A percentile compares a stretch with the other conserved stretches of the same genome.
These are phyloP conservation scores for Erpobdella octoculata DNA, from an alignment of 2,888 invertebrate genomes.

Conservation along the genomic window DNA sequence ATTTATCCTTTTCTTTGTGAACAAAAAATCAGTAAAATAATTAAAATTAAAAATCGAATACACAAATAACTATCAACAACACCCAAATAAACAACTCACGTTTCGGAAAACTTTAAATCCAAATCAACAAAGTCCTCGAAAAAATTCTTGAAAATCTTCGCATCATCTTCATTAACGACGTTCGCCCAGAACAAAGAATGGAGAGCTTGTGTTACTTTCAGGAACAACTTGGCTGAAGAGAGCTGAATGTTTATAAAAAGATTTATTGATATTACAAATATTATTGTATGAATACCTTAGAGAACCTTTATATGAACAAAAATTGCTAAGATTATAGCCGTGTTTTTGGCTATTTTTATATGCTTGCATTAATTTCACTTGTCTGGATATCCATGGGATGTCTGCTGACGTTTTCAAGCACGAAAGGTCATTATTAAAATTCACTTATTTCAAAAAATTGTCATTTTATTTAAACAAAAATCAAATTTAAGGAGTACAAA, in stretches of 20 bases:
- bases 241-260: not conserved
- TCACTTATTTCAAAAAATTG: too few relatives aligned
- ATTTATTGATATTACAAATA: too few relatives aligned
- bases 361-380: too few relatives aligned
- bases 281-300: too few relatives aligned
- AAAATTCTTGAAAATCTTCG: not conserved
- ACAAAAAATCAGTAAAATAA: not conserved
- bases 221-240: not conserved
- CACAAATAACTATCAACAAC: not conserved
- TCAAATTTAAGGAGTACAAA: too few relatives aligned
- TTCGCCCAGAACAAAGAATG: constrained; percentile 3
- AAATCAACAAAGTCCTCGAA: not conserved
- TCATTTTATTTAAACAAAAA: too few relatives aligned
- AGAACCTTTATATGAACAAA: too few relatives aligned
- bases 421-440: too few relatives aligned
- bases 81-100: not conserved
- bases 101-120: constrained; percentile 13
- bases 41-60: not conserved
- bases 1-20: not conserved
- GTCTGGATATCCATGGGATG: too few relatives aligned
- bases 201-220: not conserved
- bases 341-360: too few relatives aligned
- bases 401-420: too few relatives aligned
- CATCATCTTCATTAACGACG: not conserved
- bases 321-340: too few relatives aligned